Evolutionary conservation across 2,797 vertebrate species (phyloP).

Genomic region (Sebastes vulpes): DNA sequence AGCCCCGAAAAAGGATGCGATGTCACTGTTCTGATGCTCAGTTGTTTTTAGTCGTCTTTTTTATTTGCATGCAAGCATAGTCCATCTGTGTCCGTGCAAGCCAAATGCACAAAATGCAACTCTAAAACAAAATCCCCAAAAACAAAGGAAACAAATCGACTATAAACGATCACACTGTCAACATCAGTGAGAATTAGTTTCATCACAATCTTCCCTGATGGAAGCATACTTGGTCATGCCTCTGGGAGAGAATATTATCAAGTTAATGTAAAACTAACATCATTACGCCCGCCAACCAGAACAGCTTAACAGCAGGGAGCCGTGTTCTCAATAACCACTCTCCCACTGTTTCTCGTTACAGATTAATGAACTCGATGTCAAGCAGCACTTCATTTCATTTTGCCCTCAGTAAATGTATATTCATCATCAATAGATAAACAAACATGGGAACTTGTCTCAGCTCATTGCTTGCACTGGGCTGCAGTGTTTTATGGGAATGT

Average conservation of each 20-base stretch:
- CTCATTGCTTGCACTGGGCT: constrained; percentile 22
- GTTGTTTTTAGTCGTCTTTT: background rate
- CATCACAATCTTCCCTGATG: constrained; percentile 46
- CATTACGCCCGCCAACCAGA: constrained; percentile 70
- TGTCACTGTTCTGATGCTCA: too few species aligned
- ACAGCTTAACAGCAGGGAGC: constrained; percentile 79
- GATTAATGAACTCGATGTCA: constrained; percentile 77
- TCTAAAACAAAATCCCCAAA: background rate
- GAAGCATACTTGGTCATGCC: constrained; percentile 29
- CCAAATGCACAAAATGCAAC: background rate
- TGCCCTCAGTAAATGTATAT: constrained; percentile 61
- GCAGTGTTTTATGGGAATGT: background rate
- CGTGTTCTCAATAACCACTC: constrained; percentile 71
- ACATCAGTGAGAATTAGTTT: constrained; percentile 43
- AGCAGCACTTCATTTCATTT: constrained; percentile 68
- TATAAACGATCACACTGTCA: constrained; percentile 5
- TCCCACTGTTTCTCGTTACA: constrained; percentile 69
- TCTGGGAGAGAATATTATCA: constrained; percentile 62
- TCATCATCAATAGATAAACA: constrained; percentile 71
- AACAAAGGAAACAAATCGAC: background rate
- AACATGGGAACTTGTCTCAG: constrained; percentile 43
- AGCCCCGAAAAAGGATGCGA: background rate
- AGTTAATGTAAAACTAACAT: constrained; percentile 78
- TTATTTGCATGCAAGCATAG: background rate
- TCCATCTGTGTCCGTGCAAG: background rate